Percentiles rank a stretch among this genome's conserved stretches.
phyloP scores from a whole-genome alignment of 2,888 invertebrate genomes.

The Blera fallax region DNA sequence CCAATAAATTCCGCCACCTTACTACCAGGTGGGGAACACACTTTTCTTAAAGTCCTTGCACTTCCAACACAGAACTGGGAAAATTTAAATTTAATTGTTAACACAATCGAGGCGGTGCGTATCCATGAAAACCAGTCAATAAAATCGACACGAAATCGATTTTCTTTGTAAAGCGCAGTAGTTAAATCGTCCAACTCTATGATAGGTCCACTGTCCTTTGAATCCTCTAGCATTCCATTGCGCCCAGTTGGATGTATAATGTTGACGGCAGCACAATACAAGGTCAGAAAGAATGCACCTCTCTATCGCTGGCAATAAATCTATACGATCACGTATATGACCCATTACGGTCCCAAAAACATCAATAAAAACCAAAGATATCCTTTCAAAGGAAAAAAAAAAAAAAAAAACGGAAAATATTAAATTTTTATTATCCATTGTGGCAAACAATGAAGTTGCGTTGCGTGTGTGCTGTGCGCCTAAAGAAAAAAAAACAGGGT shows the following conservation, averaged over 20 bases:
- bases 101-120: constrained; percentile 10
- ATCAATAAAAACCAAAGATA: constrained; percentile 60
- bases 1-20: neutral
- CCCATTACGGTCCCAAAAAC: constrained; percentile 53
- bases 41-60: neutral
- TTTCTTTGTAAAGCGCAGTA: constrained; percentile 16
- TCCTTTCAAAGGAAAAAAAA: constrained; percentile 22
- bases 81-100: constrained; percentile 25
- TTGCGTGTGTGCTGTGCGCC: constrained; percentile 45
- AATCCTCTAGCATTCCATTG: neutral
- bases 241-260: neutral
- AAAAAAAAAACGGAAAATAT: constrained; percentile 23
- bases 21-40: neutral
- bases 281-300: constrained; percentile 42
- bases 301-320: constrained; percentile 53
- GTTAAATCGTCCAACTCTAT: neutral
- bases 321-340: constrained; percentile 57
- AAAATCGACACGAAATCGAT: constrained; percentile 60
- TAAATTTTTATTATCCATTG: constrained; percentile 60
- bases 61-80: neutral
- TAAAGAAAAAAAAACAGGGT: neutral
- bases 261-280: constrained; percentile 12
- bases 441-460: constrained; percentile 46
- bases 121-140: constrained; percentile 16
- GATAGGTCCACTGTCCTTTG: no score